phyloP scores from a whole-genome alignment of 2,797 vertebrate genomes.

The Lagothrix lagotricha region DNA sequence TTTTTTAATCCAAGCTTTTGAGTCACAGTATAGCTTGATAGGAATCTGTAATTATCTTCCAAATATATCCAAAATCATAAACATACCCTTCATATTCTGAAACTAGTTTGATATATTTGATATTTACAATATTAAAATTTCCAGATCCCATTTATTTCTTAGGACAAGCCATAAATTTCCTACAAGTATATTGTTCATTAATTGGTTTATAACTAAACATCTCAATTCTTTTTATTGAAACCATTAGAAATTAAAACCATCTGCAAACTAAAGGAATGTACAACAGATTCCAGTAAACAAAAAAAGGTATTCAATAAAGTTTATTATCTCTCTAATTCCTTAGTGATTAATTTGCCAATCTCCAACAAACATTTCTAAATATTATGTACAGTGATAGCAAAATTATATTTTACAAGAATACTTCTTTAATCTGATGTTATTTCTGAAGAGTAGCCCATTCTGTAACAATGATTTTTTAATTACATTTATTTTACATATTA shows the following conservation, averaged over 20 bases:
- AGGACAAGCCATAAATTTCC: neutral
- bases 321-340: slow-evolving; percentile 9
- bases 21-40: neutral
- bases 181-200: neutral
- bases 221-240: slow-evolving; percentile 38
- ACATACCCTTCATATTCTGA: neutral
- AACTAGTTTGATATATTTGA: neutral
- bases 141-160: neutral
- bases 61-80: neutral
- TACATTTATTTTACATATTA: slow-evolving; percentile 27
- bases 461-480: neutral
- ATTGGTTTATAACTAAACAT: neutral
- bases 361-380: slow-evolving; percentile 46
- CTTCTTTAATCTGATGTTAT: neutral
- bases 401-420: neutral
- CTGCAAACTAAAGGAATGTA: slow-evolving; percentile 31
- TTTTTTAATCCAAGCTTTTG: neutral
- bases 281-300: slow-evolving; percentile 39
- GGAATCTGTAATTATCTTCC: neutral
- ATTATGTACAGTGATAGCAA: neutral
- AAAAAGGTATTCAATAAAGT: slow-evolving; percentile 17
- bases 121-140: slow-evolving; percentile 18
- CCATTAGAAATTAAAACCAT: slow-evolving; percentile 24
- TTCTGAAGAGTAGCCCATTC: slow-evolving; percentile 11
- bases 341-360: slow-evolving; percentile 32